Evolutionary conservation across 2,888 invertebrate species (phyloP), one percentile per base, ranked within the genome.

Genomic region (Slavum lentiscoides): DNA sequence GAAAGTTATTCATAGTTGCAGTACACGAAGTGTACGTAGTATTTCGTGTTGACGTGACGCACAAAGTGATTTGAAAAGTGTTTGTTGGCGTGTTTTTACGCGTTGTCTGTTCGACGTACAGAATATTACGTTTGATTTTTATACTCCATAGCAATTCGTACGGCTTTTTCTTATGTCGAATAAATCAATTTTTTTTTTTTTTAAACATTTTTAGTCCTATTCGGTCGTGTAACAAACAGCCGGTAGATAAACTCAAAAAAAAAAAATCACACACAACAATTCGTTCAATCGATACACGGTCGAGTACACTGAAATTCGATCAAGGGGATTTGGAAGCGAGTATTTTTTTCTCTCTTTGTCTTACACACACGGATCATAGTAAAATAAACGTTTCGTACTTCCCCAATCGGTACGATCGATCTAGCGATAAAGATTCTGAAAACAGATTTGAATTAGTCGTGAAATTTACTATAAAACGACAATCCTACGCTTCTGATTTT

Each of bases 61-160:
- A 23, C 58, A 75, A 75, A 66, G 58, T 75, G 66, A 75, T 75
- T 67, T 23, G 66, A 75, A 75, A 75, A 75, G 74, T 67, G 74
- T 67, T 75, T 39, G 74, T 66, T 75, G 23, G 74, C 66, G 74
- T 75, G 74, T 75, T 74, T n/a, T 55, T 55, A 64, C 55, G 55
- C 55, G 55, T 74, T 67, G 66, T 75, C 66, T 75, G 39, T 58
- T 39, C 53, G 39, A 74, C 17, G 58, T 23, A 43, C 39, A n/a
- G 37, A 23, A 64, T 37, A 39, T 39, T 23, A 58, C 7, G 58
- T 39, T 75, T 55, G 39, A 74, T 39, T 74, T n/a, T 39, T 37
- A 23, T 67, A n/a, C 43, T 67, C 53, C n/a, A 39, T 37, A 5
- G 30, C 30, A 15, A 11, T 64, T 53, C n/a, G 9, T 11, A 23